Evolutionary conservation across 2,888 invertebrate genomes (phyloP), one percentile per base, ranked within the genome.

Genomic region (Mellilla xanthometata): DNA sequence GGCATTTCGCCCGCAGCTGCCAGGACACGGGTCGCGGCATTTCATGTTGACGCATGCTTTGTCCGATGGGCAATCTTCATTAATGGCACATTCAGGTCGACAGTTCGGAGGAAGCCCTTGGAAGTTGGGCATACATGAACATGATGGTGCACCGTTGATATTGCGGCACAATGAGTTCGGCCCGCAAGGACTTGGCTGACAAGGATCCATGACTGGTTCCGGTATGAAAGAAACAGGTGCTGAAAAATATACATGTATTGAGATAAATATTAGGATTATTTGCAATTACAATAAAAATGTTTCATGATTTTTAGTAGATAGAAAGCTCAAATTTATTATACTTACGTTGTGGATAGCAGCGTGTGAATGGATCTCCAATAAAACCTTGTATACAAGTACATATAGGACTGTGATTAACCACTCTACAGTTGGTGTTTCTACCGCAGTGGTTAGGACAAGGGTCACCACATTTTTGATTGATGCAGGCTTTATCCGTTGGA

Each of bases 381-480:
- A 88, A 91, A 32, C 90, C 89, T 12, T 76, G 60, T 10, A 83
- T 87, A 68, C 95, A 95, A 35, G 92, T 92, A 73, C 96, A 96
- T 62, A 95, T 93, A 2, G 96, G 95, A 70, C 93, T 94, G 68
- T 95, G 96, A 70, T 95, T 94, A 46, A 94, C 91, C 1, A 95
- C 94, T 70, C 92, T 91, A 67, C 96, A 96, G 26, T 91, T 84
- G 2, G 94, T 89, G 62, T 93, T 93, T 65, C 85, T 82, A 28
- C 94, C 95, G 63, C 94, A 95, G 36, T 92, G 92, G 45, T 92
- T 93, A 22, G 92, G 91, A 57, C 96, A 96, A 24, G 96, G 96
- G 74, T 96, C 92, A 12, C 85, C 72, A 72, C 97, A 97, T 81
- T 95, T 95, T 58, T 93, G 93, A 65, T 94, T 93, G 7, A 95